Evolutionary conservation across 1,140 invertebrate genomes (phyloP).

Genomic region (Leptinotarsa texana): DNA sequence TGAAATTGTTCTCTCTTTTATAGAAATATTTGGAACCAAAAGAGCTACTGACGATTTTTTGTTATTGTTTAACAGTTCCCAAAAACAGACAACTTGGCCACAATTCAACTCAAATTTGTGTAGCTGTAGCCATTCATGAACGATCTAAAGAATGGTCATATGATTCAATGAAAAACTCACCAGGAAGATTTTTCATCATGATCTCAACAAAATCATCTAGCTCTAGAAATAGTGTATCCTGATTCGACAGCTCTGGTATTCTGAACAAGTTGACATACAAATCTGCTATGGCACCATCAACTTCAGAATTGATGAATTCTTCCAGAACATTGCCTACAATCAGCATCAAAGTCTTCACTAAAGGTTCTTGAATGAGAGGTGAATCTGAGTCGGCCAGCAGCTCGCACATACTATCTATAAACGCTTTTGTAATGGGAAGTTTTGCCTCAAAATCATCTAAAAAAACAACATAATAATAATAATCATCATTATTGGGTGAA

Average conservation of each 20-base stretch:
- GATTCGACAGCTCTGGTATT: constrained; percentile 39
- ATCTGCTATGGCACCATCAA: constrained; percentile 36
- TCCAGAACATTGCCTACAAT: constrained; percentile 45
- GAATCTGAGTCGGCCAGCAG: constrained; percentile 47
- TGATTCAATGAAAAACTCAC: constrained; percentile 30
- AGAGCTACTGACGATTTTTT: no score
- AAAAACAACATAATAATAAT: not conserved
- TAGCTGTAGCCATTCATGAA: no score
- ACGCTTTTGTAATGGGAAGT: constrained; percentile 48
- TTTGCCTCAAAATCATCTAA: constrained; percentile 50
- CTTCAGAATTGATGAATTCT: constrained; percentile 35
- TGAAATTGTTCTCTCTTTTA: no score
- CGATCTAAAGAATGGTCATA: not conserved
- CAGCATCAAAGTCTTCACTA: constrained; percentile 50
- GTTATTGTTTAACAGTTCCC: no score
- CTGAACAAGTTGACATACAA: constrained; percentile 40
- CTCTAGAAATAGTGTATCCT: constrained; percentile 39
- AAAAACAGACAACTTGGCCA: no score
- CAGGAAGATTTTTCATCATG: constrained; percentile 37
- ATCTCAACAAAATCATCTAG: constrained; percentile 42
- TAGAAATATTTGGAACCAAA: no score
- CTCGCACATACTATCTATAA: constrained; percentile 51
- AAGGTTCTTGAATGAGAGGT: constrained; percentile 47
- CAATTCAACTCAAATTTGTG: no score
- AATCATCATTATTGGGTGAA: no score